Conservation (phyloP, 2,113 vertebrate genomes). For the Oostethus manadensis region DNA sequence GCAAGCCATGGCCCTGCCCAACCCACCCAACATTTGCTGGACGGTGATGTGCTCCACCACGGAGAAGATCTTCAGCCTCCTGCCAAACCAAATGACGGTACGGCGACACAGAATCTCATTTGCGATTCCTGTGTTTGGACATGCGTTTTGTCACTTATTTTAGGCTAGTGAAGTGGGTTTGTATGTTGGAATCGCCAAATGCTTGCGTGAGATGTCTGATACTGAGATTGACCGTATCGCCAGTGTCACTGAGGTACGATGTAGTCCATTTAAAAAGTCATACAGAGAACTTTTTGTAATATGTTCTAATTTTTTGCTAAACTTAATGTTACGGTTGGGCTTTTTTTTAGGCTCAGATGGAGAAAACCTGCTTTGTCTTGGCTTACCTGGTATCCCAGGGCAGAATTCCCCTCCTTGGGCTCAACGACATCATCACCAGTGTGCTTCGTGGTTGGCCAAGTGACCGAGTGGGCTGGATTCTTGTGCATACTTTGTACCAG, state of each 20-base stretch:
- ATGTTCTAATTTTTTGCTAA: constrained; percentile 10
- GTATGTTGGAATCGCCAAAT: constrained; percentile 77
- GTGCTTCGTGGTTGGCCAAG: constrained; percentile 61
- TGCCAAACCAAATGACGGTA: constrained; percentile 85
- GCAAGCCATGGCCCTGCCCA: constrained; percentile 84
- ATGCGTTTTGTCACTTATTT: constrained; percentile 8
- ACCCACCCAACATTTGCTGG: constrained; percentile 81
- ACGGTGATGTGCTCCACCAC: constrained; percentile 73
- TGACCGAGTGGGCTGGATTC: constrained; percentile 76
- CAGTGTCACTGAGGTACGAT: constrained; percentile 76
- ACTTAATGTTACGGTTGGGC: background rate
- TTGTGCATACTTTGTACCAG: constrained; percentile 84
- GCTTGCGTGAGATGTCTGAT: constrained; percentile 87
- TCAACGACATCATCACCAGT: constrained; percentile 73
- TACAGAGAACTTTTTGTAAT: background rate
- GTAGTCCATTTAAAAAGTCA: background rate
- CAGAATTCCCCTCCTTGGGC: constrained; percentile 76
- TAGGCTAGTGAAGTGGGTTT: constrained; percentile 78
- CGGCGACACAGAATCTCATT: background rate
- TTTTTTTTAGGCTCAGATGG: constrained; percentile 71
- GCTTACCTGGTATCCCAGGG: constrained; percentile 83
- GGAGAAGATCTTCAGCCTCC: constrained; percentile 79
- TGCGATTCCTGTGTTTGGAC: background rate
- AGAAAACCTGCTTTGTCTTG: constrained; percentile 79
- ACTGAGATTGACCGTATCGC: constrained; percentile 74